Conservation (phyloP, 1,140 invertebrate species). For the Paracyclopina nana region DNA sequence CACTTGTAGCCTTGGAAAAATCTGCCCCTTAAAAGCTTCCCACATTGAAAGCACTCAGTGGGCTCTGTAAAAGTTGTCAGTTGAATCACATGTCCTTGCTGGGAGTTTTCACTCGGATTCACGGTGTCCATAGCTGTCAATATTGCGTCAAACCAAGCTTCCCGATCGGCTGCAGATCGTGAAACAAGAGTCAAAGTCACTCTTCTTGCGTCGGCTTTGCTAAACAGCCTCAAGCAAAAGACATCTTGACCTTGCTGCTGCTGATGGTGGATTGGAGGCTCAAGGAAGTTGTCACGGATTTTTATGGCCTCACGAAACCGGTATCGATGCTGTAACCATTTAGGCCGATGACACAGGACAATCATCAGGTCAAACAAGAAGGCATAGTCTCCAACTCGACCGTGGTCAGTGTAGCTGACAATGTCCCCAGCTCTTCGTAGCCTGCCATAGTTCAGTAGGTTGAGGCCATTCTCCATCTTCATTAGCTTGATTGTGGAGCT, state of each 20-base stretch:
- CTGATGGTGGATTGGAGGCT: neutral
- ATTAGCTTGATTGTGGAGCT: slow-evolving; percentile 6
- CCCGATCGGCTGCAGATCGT: neutral
- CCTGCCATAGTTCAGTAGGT: slow-evolving; percentile 3
- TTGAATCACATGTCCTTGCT: slow-evolving; percentile 1
- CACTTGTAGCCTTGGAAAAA: slow-evolving; percentile 12
- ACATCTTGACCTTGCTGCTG: no score
- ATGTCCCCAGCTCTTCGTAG: slow-evolving; percentile 6
- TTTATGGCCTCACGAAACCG: slow-evolving; percentile 6
- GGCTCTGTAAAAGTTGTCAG: slow-evolving; percentile 2
- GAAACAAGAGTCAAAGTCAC: slow-evolving; percentile 1
- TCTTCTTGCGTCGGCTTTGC: neutral
- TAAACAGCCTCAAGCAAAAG: slow-evolving; percentile 1
- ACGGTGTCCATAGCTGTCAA: neutral
- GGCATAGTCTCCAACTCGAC: slow-evolving; percentile 7
- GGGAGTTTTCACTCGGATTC: neutral
- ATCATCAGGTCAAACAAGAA: slow-evolving; percentile 15
- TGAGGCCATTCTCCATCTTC: neutral
- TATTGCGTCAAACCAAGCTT: slow-evolving; percentile 8
- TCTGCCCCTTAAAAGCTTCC: neutral
- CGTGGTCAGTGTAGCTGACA: neutral
- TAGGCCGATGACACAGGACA: slow-evolving; percentile 2
- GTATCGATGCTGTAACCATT: slow-evolving; percentile 12
- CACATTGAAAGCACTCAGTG: slow-evolving; percentile 1
- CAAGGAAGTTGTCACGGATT: slow-evolving; percentile 3